Base-by-base conservation (phyloP, 2,888 invertebrate genomes). In the Endomychus coccineus region DNA sequence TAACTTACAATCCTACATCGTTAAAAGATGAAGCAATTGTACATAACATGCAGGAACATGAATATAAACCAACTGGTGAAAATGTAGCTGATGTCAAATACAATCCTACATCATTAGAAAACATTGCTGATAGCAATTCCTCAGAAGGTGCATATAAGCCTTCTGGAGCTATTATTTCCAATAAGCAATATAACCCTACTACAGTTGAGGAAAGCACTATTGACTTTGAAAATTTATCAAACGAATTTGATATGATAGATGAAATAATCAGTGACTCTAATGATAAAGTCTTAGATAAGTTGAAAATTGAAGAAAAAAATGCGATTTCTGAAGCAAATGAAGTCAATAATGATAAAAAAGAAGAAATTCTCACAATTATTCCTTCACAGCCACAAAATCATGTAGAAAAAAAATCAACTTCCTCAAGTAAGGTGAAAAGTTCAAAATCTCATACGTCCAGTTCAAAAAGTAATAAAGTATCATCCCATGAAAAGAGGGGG, bases 231-330 rank as follows among this genome's bases (percentile, higher is more conserved):
- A 61, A 62, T 33, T 56, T 68, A 27, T 53, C 61, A 3, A 52
- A 51, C 6, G 69, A 67, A 31, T 65, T 67, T 46, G 62, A 66
- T 39, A 51, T 66, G 37, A 62, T 69, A 28, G 67, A 68, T 46
- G 67, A 68, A 37, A 62, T 68, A 32, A 49, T 68, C 17, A 36
- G 30, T 24, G n/a, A 13, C 11, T 28, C 3, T 12, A 16, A 28
- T 27, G 12, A 29, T 7, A 16, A 34, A 17, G 6, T n/a, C 2
- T 17, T 19, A 11, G 16, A 9, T 11, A 14, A 2, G 7, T 16
- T 15, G 16, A 23, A 16, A 16, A 12, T 2, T 14, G 9, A 6
- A 19, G 21, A n/a, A 6, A n/a, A n/a, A n/a, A n/a, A n/a, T n/a
- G n/a, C n/a, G n/a, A n/a, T n/a, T n/a, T n/a, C n/a, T n/a, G n/a